Percentiles rank a stretch among this genome's conserved stretches.
phyloP scores from a whole-genome alignment of 2,888 invertebrate species.

The Sicus ferrugineus region DNA sequence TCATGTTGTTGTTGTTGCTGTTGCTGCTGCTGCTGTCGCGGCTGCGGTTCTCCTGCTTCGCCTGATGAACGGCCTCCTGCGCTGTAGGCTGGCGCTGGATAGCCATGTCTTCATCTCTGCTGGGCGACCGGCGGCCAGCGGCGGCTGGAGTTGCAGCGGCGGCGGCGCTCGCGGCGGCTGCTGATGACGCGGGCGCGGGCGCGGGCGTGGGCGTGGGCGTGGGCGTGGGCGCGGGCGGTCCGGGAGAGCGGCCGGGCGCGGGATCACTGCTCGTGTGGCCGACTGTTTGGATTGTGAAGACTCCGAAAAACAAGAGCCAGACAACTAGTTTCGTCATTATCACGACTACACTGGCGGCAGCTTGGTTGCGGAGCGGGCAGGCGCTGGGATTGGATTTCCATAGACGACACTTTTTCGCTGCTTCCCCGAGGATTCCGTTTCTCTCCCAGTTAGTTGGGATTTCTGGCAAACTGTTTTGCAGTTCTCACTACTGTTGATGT shows the following conservation, averaged over 20 bases:
- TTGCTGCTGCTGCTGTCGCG: slow-evolving; percentile 17
- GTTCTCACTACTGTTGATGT: not conserved
- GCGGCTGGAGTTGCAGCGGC: not conserved
- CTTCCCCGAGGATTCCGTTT: slow-evolving; percentile 2
- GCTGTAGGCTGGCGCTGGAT: not conserved
- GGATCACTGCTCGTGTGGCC: slow-evolving; percentile 70
- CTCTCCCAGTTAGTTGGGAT: no score
- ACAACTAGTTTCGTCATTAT: slow-evolving; percentile 54
- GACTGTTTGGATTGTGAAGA: slow-evolving; percentile 53
- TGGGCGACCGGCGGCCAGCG: slow-evolving; percentile 3
- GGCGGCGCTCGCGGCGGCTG: slow-evolving; percentile 1
- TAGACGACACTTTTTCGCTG: slow-evolving; percentile 40
- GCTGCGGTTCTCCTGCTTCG: not conserved
- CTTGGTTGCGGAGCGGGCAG: slow-evolving; percentile 39
- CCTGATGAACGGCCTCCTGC: not conserved
- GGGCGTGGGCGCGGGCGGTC: slow-evolving; percentile 71
- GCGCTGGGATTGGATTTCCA: slow-evolving; percentile 46
- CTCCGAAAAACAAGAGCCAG: slow-evolving; percentile 52
- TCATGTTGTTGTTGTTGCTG: slow-evolving; percentile 4
- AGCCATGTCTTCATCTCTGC: not conserved
- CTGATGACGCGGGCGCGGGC: slow-evolving; percentile 1
- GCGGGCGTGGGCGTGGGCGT: not conserved
- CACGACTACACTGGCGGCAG: slow-evolving; percentile 47
- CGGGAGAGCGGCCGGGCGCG: slow-evolving; percentile 73
- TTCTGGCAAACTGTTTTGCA: not conserved